Percentiles rank a stretch among this genome's conserved stretches.
Conservation (phyloP, 2,113 vertebrate species). For the Lepidothrix coronata region DNA sequence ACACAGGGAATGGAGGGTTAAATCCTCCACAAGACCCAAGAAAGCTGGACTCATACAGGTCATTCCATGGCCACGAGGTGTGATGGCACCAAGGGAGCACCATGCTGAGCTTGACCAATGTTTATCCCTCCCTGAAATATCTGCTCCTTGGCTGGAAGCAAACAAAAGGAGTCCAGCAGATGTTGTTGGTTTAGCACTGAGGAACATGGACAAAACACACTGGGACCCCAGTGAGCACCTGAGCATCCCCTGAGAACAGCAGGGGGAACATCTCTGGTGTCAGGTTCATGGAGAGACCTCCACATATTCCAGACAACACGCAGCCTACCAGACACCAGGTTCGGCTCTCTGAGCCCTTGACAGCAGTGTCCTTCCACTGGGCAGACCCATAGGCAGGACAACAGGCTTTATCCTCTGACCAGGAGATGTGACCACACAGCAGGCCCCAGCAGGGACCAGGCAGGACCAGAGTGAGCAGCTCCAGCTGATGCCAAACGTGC, state of each 20-base stretch:
- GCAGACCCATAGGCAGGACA: neutral
- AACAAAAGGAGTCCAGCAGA: neutral
- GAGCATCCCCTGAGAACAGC: neutral
- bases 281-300: neutral
- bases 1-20: neutral
- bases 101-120: neutral
- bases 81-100: neutral
- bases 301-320: neutral
- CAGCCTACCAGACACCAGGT: neutral
- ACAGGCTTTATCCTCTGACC: neutral
- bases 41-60: fast-evolving
- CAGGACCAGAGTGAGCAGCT: neutral
- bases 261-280: neutral
- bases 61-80: fast-evolving
- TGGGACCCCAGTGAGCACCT: neutral
- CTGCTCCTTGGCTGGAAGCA: neutral
- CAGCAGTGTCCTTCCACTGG: neutral
- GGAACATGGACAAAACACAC: neutral
- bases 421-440: neutral
- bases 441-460: neutral
- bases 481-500: no score
- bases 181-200: neutral
- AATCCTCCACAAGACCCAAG: neutral
- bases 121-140: neutral
- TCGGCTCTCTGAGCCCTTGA: neutral